Conservation (phyloP, 2,113 vertebrate species). For the Candoia aspera region DNA sequence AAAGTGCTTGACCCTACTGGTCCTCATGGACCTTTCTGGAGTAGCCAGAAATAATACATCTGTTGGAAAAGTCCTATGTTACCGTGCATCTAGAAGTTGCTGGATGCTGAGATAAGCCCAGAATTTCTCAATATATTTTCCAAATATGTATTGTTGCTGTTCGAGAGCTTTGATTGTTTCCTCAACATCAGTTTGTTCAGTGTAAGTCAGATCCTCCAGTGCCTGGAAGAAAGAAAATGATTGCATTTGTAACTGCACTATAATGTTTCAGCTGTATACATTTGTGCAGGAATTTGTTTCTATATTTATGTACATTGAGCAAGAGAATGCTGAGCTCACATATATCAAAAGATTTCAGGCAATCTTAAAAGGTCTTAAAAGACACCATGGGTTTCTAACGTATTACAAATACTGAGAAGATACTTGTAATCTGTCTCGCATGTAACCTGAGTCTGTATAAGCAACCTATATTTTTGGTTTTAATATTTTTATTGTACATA, state of each 20-base stretch:
- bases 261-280: not conserved
- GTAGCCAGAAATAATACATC: not conserved
- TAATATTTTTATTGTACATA: not conserved
- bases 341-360: not conserved
- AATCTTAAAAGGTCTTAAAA: not conserved
- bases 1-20: not conserved
- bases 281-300: not conserved
- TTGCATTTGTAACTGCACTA: not conserved
- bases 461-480: not conserved
- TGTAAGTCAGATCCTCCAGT: constrained; percentile 68
- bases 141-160: constrained; percentile 76
- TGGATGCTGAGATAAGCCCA: constrained; percentile 96
- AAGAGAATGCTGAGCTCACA: not conserved
- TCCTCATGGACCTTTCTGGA: not conserved
- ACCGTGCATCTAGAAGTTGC: constrained; percentile 90
- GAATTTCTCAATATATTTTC: constrained; percentile 84
- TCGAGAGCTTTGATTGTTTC: constrained; percentile 64
- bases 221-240: constrained; percentile 64
- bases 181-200: constrained; percentile 60
- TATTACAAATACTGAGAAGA: not conserved
- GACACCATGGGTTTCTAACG: not conserved
- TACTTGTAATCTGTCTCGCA: not conserved
- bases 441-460: not conserved
- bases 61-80: constrained; percentile 38
- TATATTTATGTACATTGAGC: not conserved